Conservation (phyloP, 2,888 invertebrate genomes). For the Ennomos erosarius region DNA sequence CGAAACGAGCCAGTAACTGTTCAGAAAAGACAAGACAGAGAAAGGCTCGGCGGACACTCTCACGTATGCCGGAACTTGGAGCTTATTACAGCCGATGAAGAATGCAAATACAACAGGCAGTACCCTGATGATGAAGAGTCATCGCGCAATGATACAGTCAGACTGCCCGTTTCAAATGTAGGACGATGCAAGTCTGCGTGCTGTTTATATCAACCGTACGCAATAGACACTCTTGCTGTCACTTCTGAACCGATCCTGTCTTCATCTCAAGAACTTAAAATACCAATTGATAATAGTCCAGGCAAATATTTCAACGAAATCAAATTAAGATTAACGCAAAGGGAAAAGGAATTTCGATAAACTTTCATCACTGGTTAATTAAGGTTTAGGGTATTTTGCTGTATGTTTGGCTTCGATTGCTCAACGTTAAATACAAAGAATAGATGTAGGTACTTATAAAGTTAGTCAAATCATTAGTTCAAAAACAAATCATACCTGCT, state of each 20-base stretch:
- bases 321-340: conserved; percentile 3
- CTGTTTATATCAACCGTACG: not conserved
- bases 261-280: conserved; percentile 4
- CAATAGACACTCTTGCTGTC: not conserved
- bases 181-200: conserved; percentile 1
- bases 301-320: conserved; percentile 6
- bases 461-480: too few relatives aligned
- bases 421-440: not conserved
- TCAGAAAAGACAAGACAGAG: conserved; percentile 2
- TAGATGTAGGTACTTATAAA: too few relatives aligned
- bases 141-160: not conserved
- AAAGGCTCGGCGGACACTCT: not conserved
- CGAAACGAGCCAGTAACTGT: conserved; percentile 15
- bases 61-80: conserved; percentile 8
- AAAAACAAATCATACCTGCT: not conserved
- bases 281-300: not conserved
- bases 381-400: not conserved
- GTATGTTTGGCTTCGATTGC: not conserved
- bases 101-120: conserved; percentile 10
- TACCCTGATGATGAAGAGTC: conserved; percentile 12
- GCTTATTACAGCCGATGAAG: conserved; percentile 4
- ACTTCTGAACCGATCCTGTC: conserved; percentile 2
- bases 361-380: not conserved
- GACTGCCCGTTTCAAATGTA: not conserved
- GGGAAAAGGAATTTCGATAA: conserved; percentile 10